Conservation (phyloP, 2,113 vertebrate species). For the Ascaphus truei region DNA sequence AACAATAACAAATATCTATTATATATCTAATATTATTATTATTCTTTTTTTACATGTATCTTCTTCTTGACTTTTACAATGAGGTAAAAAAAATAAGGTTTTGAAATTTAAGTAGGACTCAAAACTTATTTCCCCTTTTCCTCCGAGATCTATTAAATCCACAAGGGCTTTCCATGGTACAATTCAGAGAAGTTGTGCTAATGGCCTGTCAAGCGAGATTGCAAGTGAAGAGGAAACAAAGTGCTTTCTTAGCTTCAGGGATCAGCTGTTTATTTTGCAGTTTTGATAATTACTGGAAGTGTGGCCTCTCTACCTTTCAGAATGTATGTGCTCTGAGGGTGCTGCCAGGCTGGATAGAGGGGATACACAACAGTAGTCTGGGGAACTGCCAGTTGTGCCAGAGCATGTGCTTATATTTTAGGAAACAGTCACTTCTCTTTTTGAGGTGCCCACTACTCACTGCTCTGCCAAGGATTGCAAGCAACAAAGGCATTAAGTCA, state of each 20-base stretch:
- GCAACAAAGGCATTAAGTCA: neutral
- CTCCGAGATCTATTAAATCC: slow-evolving; percentile 48
- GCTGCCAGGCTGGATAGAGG: slow-evolving; percentile 35
- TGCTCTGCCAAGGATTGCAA: neutral
- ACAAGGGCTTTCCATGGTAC: slow-evolving; percentile 49
- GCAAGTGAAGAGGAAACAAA: slow-evolving; percentile 31
- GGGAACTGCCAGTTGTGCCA: slow-evolving; percentile 16
- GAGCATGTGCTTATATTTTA: slow-evolving; percentile 29
- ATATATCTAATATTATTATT: no score
- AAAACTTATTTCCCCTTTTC: slow-evolving; percentile 30
- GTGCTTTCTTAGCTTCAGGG: slow-evolving; percentile 55
- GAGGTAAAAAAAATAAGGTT: neutral
- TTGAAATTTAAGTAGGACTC: neutral
- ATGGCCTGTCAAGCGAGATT: slow-evolving; percentile 43
- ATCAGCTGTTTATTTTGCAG: slow-evolving; percentile 48
- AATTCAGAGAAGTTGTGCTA: slow-evolving; percentile 40
- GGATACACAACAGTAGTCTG: slow-evolving; percentile 24
- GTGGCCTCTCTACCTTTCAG: slow-evolving; percentile 29
- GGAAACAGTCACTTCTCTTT: slow-evolving; percentile 30
- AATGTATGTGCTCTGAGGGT: slow-evolving; percentile 35
- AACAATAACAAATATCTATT: no score
- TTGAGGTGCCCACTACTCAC: slow-evolving; percentile 59
- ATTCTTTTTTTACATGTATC: no score
- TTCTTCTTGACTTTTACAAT: neutral
- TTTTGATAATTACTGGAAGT: slow-evolving; percentile 22